These are phyloP conservation scores for Lophotriccus pileatus DNA, from an alignment of 2,797 vertebrate species.

Conservation along the genomic window DNA sequence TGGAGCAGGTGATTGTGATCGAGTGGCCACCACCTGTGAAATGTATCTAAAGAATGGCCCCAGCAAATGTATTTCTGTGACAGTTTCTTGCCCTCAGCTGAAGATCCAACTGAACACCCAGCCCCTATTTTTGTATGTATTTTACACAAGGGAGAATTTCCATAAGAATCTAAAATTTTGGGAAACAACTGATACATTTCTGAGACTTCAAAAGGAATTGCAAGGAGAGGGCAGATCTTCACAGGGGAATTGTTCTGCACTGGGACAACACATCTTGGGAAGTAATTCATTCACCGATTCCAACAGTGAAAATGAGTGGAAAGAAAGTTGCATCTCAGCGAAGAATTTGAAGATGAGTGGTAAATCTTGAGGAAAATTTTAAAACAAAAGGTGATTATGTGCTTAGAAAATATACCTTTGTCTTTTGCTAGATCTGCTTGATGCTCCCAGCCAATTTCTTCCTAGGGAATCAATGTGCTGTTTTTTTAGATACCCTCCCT, in stretches of 20 bases:
- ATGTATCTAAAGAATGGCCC: background rate
- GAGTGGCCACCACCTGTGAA: background rate
- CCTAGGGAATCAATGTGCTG: background rate
- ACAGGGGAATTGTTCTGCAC: background rate
- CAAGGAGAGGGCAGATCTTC: background rate
- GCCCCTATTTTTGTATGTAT: background rate
- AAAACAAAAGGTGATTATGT: background rate
- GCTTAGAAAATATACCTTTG: background rate
- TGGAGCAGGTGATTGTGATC: background rate
- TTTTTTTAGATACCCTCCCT: background rate
- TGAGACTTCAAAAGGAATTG: background rate
- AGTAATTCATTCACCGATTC: background rate
- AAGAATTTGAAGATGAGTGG: slow-evolving; percentile 16
- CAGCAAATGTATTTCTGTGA: background rate
- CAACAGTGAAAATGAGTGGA: background rate
- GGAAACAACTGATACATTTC: background rate
- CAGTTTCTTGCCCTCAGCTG: background rate
- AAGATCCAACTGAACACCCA: background rate
- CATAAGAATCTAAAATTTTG: background rate
- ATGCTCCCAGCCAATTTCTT: background rate
- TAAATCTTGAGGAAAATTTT: slow-evolving; percentile 8
- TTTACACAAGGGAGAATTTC: background rate
- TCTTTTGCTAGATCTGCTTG: background rate
- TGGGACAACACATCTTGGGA: background rate
- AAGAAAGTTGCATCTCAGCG: background rate